Conservation (phyloP, 2,797 vertebrate genomes). For the Acridotheres tristis region DNA sequence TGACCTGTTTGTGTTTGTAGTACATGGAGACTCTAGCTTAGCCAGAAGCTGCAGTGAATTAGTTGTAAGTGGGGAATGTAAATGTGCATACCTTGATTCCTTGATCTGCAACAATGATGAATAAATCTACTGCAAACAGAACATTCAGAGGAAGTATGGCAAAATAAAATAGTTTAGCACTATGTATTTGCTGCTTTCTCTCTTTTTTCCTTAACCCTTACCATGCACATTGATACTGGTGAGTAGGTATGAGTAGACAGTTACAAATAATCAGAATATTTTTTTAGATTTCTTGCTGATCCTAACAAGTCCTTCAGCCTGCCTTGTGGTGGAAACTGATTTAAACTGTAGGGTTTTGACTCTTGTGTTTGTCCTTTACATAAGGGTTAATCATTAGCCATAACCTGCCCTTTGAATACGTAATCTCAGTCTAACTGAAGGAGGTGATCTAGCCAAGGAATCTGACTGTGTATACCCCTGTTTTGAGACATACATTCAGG, state of each 20-base stretch:
- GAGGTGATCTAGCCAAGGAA: not conserved
- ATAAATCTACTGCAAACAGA: not conserved
- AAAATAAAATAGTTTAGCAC: not conserved
- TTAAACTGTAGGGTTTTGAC: not conserved
- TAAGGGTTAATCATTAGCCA: not conserved
- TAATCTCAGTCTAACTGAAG: not conserved
- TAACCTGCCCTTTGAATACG: not conserved
- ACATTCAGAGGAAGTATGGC: not conserved
- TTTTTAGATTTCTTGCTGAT: not conserved
- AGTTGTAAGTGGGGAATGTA: not conserved
- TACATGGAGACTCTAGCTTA: not conserved
- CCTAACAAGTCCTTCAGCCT: not conserved
- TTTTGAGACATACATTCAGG: not conserved
- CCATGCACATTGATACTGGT: not conserved
- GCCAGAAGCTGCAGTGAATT: not conserved
- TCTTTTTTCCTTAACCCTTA: not conserved
- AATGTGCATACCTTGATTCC: not conserved
- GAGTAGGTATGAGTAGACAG: not conserved
- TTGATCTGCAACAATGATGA: not conserved
- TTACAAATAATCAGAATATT: not conserved
- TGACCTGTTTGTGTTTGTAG: not conserved
- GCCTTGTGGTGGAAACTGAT: not conserved
- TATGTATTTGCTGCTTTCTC: not conserved
- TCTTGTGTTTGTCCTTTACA: not conserved
- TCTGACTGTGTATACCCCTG: not conserved